A percentile compares a stretch with the other conserved stretches of the same genome.
phyloP scores from a whole-genome alignment of 1,140 invertebrate genomes.

The Apis dorsata region DNA sequence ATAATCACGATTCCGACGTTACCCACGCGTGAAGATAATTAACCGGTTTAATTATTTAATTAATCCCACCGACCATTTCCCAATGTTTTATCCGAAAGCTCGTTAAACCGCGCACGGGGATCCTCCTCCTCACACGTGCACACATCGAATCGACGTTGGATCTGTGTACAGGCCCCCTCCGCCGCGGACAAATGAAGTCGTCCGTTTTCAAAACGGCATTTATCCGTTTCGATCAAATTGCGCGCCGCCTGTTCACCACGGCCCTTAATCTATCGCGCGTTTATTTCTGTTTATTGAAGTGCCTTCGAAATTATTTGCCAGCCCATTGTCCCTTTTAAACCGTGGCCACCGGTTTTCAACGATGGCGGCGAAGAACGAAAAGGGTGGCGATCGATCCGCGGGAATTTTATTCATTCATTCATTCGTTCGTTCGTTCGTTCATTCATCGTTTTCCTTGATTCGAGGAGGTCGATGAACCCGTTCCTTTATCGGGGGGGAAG shows the following conservation, averaged over 20 bases:
- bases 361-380: background rate
- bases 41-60: constrained; percentile 77
- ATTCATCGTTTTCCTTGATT: background rate
- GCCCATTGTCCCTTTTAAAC: constrained; percentile 34
- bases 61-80: constrained; percentile 74
- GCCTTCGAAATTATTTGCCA: constrained; percentile 47
- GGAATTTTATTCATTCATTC: constrained; percentile 9
- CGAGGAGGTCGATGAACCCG: background rate
- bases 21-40: constrained; percentile 66
- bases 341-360: background rate
- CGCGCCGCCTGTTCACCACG: constrained; percentile 27
- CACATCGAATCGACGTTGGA: too few species aligned
- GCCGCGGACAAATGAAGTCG: constrained; percentile 43
- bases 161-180: background rate
- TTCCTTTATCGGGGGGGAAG: too few species aligned
- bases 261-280: constrained; percentile 44
- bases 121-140: background rate
- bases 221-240: constrained; percentile 52
- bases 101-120: constrained; percentile 67
- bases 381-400: background rate
- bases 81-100: constrained; percentile 76
- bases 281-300: constrained; percentile 49
- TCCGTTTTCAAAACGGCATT: constrained; percentile 51
- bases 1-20: too few species aligned
- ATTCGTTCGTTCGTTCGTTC: background rate